A percentile compares a stretch with the other conserved stretches of the same genome.
Conservation (phyloP, 2,113 vertebrate species). For the Oophaga pumilio region DNA sequence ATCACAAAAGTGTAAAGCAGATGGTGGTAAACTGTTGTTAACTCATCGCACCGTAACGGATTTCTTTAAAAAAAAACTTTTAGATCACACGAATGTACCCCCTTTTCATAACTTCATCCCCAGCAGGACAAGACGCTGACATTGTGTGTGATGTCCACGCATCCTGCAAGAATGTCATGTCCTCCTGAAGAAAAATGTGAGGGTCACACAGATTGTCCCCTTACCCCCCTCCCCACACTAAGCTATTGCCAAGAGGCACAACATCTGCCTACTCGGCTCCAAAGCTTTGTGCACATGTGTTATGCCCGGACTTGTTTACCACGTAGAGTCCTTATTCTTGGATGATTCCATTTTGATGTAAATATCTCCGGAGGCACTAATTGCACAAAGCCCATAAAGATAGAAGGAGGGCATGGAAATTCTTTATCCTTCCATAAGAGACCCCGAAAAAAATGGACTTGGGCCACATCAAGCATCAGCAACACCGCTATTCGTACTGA, state of each 20-base stretch:
- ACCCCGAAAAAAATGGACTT: neutral
- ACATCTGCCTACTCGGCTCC: neutral
- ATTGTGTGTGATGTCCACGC: neutral
- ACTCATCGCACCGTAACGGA: neutral
- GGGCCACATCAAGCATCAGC: neutral
- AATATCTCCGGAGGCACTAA: neutral
- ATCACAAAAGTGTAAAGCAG: neutral
- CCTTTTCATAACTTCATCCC: neutral
- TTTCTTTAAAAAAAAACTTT: neutral
- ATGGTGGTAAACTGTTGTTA: neutral
- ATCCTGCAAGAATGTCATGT: neutral
- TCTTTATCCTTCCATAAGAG: neutral
- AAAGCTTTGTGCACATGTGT: conserved; percentile 19
- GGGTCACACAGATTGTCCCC: conserved; percentile 10
- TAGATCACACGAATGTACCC: neutral
- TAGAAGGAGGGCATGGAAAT: neutral
- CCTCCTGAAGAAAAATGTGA: conserved; percentile 12
- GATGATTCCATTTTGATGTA: conserved; percentile 7
- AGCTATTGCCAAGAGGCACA: conserved; percentile 2
- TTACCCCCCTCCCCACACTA: neutral
- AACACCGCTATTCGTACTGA: too few relatives aligned
- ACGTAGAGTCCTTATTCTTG: neutral
- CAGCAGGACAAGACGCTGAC: neutral
- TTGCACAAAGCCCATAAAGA: neutral
- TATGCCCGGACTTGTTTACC: conserved; percentile 9